Evolutionary conservation across 2,113 vertebrate species (phyloP).

Genomic region (Myotis yumanensis): DNA sequence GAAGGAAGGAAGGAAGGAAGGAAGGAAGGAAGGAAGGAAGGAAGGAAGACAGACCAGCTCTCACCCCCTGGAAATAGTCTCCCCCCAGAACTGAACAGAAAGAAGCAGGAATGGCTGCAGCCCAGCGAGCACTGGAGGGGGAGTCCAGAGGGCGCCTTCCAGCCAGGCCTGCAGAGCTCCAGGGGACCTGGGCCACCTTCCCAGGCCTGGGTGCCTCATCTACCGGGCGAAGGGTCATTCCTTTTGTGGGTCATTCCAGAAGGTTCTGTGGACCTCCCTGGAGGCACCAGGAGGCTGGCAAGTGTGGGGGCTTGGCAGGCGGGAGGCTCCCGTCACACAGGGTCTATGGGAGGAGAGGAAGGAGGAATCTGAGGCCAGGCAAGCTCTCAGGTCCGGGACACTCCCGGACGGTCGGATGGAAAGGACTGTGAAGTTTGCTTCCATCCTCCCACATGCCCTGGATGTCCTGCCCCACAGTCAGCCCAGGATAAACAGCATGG

Average conservation of each 20-base stretch:
- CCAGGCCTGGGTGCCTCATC: neutral
- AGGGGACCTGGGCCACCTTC: neutral
- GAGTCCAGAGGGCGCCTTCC: neutral
- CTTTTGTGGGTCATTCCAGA: slow-evolving; percentile 5
- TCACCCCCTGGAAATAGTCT: neutral
- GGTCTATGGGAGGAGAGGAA: neutral
- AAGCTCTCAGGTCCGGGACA: neutral
- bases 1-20: no score
- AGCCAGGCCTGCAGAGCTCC: neutral
- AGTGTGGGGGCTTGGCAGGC: neutral
- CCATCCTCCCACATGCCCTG: fast-evolving
- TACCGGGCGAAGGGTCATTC: neutral
- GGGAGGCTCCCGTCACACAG: no score
- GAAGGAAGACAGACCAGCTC: neutral
- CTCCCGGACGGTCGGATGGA: neutral
- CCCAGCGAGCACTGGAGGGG: neutral
- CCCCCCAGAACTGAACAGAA: neutral
- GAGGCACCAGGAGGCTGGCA: neutral
- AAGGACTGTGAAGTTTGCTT: fast-evolving
- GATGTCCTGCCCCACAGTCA: neutral
- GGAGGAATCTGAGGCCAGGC: neutral
- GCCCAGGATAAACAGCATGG: no score
- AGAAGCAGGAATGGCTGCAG: neutral
- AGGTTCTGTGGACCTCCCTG: neutral
- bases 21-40: no score